Percentiles rank a stretch among this genome's conserved stretches.
Evolutionary conservation across 2,797 vertebrate species (phyloP).

Genomic region (Ciconia nigra): DNA sequence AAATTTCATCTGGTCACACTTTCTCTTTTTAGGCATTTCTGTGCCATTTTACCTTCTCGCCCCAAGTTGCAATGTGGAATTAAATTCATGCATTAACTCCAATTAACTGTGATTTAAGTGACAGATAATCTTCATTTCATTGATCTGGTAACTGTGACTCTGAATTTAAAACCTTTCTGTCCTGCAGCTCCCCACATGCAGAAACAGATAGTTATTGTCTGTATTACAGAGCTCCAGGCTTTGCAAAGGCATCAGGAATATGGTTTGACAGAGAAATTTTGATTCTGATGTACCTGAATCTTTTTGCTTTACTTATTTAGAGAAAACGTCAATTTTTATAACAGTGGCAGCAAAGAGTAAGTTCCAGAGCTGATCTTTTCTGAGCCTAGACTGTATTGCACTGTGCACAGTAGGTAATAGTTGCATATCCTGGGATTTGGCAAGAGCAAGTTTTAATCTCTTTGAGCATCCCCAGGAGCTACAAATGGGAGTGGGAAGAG

Average conservation of each 20-base stretch:
- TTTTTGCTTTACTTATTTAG: background rate
- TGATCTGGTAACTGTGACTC: background rate
- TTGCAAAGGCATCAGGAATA: background rate
- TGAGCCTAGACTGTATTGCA: background rate
- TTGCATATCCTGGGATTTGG: slow-evolving; percentile 32
- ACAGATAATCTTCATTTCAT: slow-evolving; percentile 17
- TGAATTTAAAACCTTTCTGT: background rate
- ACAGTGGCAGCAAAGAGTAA: background rate
- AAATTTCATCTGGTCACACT: background rate
- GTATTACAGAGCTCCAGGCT: background rate
- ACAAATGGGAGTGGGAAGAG: slow-evolving; percentile 29
- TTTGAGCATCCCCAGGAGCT: slow-evolving; percentile 44
- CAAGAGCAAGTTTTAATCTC: slow-evolving; percentile 52
- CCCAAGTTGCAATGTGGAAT: background rate
- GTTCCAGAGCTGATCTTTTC: background rate
- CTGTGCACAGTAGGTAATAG: slow-evolving; percentile 26
- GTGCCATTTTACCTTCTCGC: background rate
- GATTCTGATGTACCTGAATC: background rate
- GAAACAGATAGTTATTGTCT: background rate
- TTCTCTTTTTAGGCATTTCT: background rate
- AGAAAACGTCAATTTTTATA: background rate
- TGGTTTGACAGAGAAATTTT: background rate
- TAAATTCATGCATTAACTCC: background rate
- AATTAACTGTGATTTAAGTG: background rate
- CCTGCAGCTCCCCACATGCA: background rate